phyloP scores from a whole-genome alignment of 2,797 vertebrate genomes.

The Vireo griseus region DNA sequence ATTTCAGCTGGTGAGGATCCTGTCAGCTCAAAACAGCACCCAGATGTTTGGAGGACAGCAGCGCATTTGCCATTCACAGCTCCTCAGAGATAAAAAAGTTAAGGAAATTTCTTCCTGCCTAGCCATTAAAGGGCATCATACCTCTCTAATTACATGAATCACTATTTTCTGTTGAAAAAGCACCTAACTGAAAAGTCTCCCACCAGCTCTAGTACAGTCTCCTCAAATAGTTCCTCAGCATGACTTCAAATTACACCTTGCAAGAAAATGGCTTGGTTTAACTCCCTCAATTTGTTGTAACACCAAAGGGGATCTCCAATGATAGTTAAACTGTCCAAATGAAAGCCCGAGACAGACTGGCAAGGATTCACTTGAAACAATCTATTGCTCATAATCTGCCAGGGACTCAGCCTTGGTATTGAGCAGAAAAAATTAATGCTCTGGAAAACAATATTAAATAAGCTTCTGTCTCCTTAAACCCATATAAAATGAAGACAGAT shows the following conservation, averaged over 20 bases:
- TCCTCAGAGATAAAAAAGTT: neutral
- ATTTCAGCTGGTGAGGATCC: neutral
- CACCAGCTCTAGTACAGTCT: neutral
- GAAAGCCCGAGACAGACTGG: neutral
- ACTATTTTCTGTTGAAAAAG: neutral
- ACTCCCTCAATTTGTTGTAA: neutral
- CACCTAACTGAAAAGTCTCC: neutral
- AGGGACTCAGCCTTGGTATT: neutral
- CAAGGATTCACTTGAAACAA: neutral
- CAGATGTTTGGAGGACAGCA: neutral
- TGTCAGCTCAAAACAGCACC: neutral
- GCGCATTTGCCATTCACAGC: neutral
- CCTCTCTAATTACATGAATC: neutral
- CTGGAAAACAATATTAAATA: neutral
- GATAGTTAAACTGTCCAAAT: constrained; percentile 1
- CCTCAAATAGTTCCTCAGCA: neutral
- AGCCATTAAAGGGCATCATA: neutral
- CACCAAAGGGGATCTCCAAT: neutral
- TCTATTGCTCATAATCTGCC: neutral
- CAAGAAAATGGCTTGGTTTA: constrained; percentile 12
- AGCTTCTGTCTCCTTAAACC: neutral
- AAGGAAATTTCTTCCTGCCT: neutral
- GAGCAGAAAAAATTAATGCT: neutral
- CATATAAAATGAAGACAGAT: neutral
- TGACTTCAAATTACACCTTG: neutral